These are phyloP conservation scores for Saccostrea cuccullata DNA, from an alignment of 1,140 invertebrate genomes.

Conservation along the genomic window DNA sequence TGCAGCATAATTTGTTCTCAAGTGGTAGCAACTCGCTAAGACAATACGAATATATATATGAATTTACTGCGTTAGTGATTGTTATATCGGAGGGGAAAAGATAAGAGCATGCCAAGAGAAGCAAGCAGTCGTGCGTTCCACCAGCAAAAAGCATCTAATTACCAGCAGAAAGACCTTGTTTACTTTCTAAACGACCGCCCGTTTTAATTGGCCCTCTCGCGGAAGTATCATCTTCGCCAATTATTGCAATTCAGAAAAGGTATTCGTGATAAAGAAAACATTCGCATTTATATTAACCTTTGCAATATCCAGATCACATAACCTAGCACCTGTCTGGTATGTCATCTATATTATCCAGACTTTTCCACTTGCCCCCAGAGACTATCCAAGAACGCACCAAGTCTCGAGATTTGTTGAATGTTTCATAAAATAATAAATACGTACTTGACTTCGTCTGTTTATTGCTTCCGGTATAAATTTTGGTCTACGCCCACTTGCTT, in stretches of 20 bases:
- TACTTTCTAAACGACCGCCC: constrained; percentile 32
- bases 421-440: constrained; percentile 36
- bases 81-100: constrained; percentile 6
- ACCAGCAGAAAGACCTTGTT: constrained; percentile 17
- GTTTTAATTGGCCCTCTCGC: constrained; percentile 32
- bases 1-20: constrained; percentile 31
- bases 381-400: constrained; percentile 14
- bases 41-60: constrained; percentile 21
- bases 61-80: constrained; percentile 20
- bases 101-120: constrained; percentile 27
- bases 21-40: constrained; percentile 34
- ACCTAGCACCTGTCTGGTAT: neutral
- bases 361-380: neutral
- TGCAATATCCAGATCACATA: constrained; percentile 37
- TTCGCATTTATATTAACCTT: constrained; percentile 32
- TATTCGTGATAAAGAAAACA: constrained; percentile 31
- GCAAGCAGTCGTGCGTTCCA: constrained; percentile 5
- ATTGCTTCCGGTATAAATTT: constrained; percentile 31
- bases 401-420: constrained; percentile 30
- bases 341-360: constrained; percentile 26
- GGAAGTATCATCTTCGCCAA: constrained; percentile 34
- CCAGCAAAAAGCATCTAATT: constrained; percentile 30
- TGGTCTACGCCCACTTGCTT: constrained; percentile 18
- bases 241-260: constrained; percentile 36
- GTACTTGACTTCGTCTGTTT: constrained; percentile 17